These are phyloP conservation scores for Vireo altiloquus DNA, from an alignment of 2,113 vertebrate species.

Conservation along the genomic window DNA sequence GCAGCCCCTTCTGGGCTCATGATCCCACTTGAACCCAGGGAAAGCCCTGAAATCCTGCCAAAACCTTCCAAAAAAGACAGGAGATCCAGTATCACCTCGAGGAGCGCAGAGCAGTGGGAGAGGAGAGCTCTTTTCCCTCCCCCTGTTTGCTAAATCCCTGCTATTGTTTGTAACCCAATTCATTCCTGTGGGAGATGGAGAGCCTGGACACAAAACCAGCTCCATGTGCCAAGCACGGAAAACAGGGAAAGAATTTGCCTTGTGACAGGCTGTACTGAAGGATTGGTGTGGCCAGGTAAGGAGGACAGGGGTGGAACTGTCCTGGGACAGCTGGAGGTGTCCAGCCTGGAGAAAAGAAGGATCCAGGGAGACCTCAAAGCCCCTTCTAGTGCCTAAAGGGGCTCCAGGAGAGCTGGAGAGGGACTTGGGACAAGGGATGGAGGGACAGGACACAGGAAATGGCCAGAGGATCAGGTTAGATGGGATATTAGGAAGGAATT, in stretches of 20 bases:
- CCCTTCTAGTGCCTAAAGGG: neutral
- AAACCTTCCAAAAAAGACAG: neutral
- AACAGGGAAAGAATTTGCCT: neutral
- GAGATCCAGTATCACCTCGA: neutral
- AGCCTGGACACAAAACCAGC: neutral
- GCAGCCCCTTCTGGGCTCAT: neutral
- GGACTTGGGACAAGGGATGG: neutral
- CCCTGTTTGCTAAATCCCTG: neutral
- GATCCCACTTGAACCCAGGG: accelerated
- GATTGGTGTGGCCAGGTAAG: accelerated
- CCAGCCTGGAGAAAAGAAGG: neutral
- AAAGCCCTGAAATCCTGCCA: neutral
- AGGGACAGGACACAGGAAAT: neutral
- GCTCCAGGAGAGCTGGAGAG: neutral
- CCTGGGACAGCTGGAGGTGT: neutral
- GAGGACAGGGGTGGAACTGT: neutral
- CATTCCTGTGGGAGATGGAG: neutral
- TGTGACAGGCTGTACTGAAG: neutral
- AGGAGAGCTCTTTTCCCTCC: neutral
- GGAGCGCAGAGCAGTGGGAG: neutral
- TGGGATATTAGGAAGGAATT: neutral
- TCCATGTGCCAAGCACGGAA: accelerated
- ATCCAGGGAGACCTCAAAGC: neutral
- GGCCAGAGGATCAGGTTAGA: neutral
- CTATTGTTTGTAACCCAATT: neutral